Evolutionary conservation across 2,113 vertebrate genomes (phyloP).

Genomic region (Balaeniceps rex): DNA sequence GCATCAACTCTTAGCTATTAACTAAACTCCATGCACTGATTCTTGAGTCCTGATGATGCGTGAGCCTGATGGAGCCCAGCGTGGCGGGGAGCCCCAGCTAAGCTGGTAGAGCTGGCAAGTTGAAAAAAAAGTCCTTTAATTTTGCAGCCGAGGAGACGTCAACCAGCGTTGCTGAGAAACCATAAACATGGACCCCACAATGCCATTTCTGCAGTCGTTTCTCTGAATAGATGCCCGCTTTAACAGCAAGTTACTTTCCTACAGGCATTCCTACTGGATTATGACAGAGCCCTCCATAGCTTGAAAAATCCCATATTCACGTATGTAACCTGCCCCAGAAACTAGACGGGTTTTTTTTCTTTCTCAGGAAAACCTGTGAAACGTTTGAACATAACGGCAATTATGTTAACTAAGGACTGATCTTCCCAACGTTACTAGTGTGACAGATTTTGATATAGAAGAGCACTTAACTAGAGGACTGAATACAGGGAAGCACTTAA

Average conservation of each 20-base stretch:
- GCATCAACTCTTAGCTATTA: neutral
- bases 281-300: constrained; percentile 19
- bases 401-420: neutral
- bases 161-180: constrained; percentile 44
- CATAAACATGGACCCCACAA: constrained; percentile 54
- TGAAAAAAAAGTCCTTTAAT: neutral
- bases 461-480: no score
- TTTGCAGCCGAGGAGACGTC: constrained; percentile 16
- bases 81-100: neutral
- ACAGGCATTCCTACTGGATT: constrained; percentile 4
- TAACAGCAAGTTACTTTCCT: neutral
- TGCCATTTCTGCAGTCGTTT: constrained; percentile 5
- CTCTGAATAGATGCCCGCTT: constrained; percentile 26
- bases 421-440: neutral
- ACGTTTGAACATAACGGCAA: rapidly evolving
- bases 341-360: rapidly evolving
- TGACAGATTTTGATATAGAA: neutral
- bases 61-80: neutral
- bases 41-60: neutral
- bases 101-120: neutral
- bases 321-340: neutral
- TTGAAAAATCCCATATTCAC: neutral
- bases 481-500: neutral
- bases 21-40: neutral
- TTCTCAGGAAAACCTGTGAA: neutral